Evolutionary conservation across 2,113 vertebrate genomes (phyloP), one percentile per base, ranked within the genome.

Genomic region (Chamaetylas fuelleborni): DNA sequence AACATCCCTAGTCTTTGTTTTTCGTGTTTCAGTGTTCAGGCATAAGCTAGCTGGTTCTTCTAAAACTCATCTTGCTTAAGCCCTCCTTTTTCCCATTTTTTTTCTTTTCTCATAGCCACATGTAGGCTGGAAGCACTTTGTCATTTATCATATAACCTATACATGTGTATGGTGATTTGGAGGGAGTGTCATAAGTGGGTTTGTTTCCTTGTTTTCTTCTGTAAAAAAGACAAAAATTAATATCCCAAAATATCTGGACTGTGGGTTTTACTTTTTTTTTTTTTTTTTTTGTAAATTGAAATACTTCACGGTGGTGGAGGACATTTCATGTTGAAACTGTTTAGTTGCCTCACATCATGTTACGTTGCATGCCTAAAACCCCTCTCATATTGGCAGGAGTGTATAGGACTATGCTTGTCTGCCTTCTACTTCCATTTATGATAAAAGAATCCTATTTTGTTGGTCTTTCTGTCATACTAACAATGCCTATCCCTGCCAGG

Each of bases 21-120:
- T 36, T 56, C 31, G 65, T 28, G 40, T 92, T 95, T 93, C 34
- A 43, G 19, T 22, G n/a, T 72, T 89, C 24, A 33, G 34, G 18
- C 19, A 38, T 42, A 58, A 78, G 23, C 56, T 58, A 33, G 3
- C 11, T 12, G 4, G 10, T 47, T 88, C 29, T 76, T 93, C n/a
- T 91, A 65, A 72, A 95, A 69, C 28, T 48, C 17, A 6, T 33
- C 71, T 85, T 79, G 19, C 69, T 82, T 82, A 72, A 88, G 43
- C 6, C 3, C 5, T 47, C 1, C 12, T 25, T 64, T 34, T 54
- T 29, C 14, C 8, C 3, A 1, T 11, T 14, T 5, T 15, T 38
- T 51, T 34, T 19, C 3, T 34, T 31, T 17, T 12, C 6, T 19
- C 18, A 11, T 53, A 50, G 38, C 16, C 69, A 26, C 6, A 13